Conservation (phyloP, 1,140 invertebrate genomes). For the Camponotus floridanus region DNA sequence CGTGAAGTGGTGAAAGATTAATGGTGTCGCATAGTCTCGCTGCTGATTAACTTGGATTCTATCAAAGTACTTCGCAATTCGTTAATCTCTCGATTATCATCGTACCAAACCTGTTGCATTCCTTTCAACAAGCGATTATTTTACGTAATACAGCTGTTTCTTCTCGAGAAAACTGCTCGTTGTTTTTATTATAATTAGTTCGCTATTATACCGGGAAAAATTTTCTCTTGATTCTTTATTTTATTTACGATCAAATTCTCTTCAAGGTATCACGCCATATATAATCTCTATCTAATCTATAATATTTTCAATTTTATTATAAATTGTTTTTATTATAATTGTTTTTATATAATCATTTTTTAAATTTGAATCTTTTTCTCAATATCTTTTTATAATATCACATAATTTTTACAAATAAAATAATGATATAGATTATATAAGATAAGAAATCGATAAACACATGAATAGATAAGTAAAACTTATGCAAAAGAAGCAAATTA, state of each 20-base stretch:
- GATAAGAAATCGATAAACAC: background rate
- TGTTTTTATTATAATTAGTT: conserved; percentile 28
- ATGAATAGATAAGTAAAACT: background rate
- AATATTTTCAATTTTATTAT: conserved; percentile 22
- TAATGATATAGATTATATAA: conserved; percentile 2
- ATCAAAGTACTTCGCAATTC: conserved; percentile 53
- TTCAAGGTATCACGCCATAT: background rate
- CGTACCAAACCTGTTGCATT: conserved; percentile 61
- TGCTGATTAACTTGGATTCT: conserved; percentile 56
- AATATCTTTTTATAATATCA: background rate
- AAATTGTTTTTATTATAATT: background rate
- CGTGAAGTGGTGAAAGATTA: conserved; percentile 45
- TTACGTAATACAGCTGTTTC: background rate
- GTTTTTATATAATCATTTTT: no score
- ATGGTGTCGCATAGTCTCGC: conserved; percentile 23
- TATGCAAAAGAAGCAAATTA: background rate
- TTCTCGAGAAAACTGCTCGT: background rate
- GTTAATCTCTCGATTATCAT: conserved; percentile 61
- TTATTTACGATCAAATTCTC: background rate
- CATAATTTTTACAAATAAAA: conserved; percentile 13
- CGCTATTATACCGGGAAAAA: background rate
- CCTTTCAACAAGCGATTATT: conserved; percentile 29
- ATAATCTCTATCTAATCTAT: background rate
- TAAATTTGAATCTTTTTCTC: conserved; percentile 13
- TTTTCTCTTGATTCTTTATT: conserved; percentile 1